Evolutionary conservation across 2,113 vertebrate species (phyloP), one percentile per base, ranked within the genome.

Genomic region (Burhinus oedicnemus): DNA sequence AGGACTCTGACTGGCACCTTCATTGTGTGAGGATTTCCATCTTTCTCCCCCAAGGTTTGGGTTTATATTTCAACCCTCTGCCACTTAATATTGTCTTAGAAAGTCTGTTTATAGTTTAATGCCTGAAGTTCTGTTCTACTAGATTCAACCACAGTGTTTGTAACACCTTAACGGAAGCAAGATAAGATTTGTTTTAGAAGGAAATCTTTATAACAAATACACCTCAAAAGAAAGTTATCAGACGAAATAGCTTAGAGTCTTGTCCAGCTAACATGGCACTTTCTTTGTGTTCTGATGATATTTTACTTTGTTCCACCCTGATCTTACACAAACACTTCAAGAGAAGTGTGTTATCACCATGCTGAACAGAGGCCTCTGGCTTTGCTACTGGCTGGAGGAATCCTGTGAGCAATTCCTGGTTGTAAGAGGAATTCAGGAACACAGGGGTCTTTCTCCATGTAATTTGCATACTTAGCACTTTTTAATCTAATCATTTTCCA

Each of bases 281-380:
- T 44, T 26, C 52, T 62, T 55, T 15, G 42, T 51, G 36, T 1
- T 2, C 9, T 44, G 17, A 23, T 18, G 17, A 23, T 34, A 51
- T 52, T 64, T 81, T 36, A 36, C 20, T 81, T 32, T 57, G 6
- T 70, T 82, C 49, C 32, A 70, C 32, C 26, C 7, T 51, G 47
- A 10, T n/a, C 5, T 57, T 72, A 10, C 34, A 42, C 18, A 74
- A 52, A 40, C 27, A 78, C 14, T 60, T 88, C 16, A 77, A 66
- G 29, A 45, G 2, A 45, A 2, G 6, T 52, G 9, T 1, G 0
- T 45, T 60, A 30, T 11, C 44, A 52, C 12, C 16, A 10, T 21
- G 10, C 11, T 45, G 12, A 72, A 8, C 15, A n/a, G 36, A 58
- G 11, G 15, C 10, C 8, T 58, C 27, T 44, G 44, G 4, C 22